Percentiles rank a stretch among this genome's conserved stretches.
Conservation (phyloP, 92 coral and sea anemone genomes). For the Actinernus sp. region DNA sequence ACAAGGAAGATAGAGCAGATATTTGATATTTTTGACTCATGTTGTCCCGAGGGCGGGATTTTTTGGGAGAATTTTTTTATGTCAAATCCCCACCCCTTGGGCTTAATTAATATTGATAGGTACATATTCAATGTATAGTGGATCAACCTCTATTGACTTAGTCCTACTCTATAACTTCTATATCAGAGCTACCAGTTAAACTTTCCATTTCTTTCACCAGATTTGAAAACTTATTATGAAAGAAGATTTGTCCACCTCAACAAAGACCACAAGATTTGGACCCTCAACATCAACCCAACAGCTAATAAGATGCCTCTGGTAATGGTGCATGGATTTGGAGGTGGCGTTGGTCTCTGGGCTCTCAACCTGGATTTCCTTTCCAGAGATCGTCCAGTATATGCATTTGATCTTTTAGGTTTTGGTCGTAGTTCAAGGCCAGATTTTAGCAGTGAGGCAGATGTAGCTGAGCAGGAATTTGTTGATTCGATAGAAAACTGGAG, state of each 20-base stretch:
- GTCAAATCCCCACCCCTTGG: no score
- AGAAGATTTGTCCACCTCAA: slow-evolving; percentile 70
- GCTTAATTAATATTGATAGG: no score
- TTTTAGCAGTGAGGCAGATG: slow-evolving; percentile 65
- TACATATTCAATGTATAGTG: no score
- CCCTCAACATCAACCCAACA: slow-evolving; percentile 79
- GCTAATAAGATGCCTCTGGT: slow-evolving; percentile 75
- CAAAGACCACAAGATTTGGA: slow-evolving; percentile 74
- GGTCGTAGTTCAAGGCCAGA: slow-evolving; percentile 96
- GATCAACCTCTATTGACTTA: no score
- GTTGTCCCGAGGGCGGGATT: no score
- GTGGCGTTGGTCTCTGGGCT: slow-evolving; percentile 94
- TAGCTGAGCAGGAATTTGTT: slow-evolving; percentile 84
- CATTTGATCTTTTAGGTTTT: slow-evolving; percentile 91
- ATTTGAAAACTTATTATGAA: slow-evolving; percentile 68
- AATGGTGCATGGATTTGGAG: slow-evolving; percentile 97
- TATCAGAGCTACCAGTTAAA: no score
- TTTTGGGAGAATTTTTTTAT: no score
- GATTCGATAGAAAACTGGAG: slow-evolving; percentile 85
- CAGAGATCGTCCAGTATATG: slow-evolving; percentile 77
- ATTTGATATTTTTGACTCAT: no score
- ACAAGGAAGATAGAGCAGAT: no score
- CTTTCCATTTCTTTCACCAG: no score
- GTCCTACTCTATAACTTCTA: no score
- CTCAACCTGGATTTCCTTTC: slow-evolving; percentile 84